Conservation (phyloP, 2,797 vertebrate species). For the Hippocampus kuda region DNA sequence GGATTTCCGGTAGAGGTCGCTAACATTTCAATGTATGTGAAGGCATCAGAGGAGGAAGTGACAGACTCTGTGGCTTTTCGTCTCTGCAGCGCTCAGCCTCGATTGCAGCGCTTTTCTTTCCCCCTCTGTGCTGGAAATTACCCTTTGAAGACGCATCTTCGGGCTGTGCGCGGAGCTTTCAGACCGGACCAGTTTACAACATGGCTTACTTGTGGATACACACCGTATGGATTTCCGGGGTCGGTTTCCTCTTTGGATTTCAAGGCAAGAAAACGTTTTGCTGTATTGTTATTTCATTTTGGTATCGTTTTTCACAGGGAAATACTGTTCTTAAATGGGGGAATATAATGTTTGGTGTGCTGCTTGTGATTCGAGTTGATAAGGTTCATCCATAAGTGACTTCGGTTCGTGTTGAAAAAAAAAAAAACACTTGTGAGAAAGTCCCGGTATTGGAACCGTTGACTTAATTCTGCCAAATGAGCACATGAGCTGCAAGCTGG, state of each 20-base stretch:
- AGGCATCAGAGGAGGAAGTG: slow-evolving; percentile 11
- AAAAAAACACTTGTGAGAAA: slow-evolving; percentile 16
- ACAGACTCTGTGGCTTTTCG: slow-evolving; percentile 15
- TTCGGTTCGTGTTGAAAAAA: slow-evolving; percentile 2
- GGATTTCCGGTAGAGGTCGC: slow-evolving; percentile 40
- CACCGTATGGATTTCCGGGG: slow-evolving; percentile 47
- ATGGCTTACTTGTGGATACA: slow-evolving; percentile 58
- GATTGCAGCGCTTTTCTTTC: slow-evolving; percentile 24
- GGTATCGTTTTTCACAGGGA: slow-evolving; percentile 14
- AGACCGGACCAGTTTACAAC: slow-evolving; percentile 21
- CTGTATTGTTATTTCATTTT: slow-evolving; percentile 10
- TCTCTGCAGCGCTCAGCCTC: slow-evolving; percentile 24
- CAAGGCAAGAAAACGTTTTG: slow-evolving; percentile 51
- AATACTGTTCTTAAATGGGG: slow-evolving; percentile 15
- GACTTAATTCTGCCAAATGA: slow-evolving; percentile 4
- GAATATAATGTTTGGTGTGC: slow-evolving; percentile 13
- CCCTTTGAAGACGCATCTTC: slow-evolving; percentile 20
- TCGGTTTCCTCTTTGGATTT: slow-evolving; percentile 53
- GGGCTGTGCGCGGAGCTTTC: slow-evolving; percentile 19
- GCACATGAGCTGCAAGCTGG: background rate
- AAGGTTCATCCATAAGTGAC: slow-evolving; percentile 31
- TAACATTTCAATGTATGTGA: slow-evolving; percentile 20
- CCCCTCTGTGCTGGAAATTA: slow-evolving; percentile 30
- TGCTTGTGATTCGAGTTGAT: slow-evolving; percentile 10
- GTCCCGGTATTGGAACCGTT: background rate